Conservation (phyloP, 2,113 vertebrate genomes). For the Lontra canadensis region DNA sequence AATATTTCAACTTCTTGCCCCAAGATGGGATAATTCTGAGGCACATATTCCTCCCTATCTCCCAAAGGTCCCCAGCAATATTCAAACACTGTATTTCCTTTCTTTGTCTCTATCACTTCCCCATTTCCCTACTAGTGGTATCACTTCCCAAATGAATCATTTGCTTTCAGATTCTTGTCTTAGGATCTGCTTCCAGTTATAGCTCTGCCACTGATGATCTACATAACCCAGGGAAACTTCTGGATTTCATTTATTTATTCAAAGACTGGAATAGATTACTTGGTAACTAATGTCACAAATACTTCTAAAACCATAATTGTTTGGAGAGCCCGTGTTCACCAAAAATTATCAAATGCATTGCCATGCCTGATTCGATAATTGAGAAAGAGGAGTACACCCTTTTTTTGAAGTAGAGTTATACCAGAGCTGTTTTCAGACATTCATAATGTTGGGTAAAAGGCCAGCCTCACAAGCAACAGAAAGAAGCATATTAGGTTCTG, state of each 20-base stretch:
- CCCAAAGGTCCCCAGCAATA: background rate
- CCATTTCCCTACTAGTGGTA: background rate
- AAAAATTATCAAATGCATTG: background rate
- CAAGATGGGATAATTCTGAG: background rate
- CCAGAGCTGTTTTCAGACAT: conserved; percentile 3
- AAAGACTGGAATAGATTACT: background rate
- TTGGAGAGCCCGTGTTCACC: background rate
- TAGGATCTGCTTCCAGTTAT: background rate
- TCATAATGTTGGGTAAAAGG: conserved; percentile 16
- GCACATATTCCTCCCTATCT: background rate
- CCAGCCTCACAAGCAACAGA: background rate
- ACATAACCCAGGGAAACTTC: background rate
- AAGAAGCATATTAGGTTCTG: background rate
- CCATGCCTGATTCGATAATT: background rate
- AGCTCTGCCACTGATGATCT: background rate
- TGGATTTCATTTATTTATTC: background rate
- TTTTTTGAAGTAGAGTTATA: background rate
- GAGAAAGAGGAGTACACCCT: background rate
- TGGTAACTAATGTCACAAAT: background rate
- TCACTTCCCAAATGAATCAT: background rate
- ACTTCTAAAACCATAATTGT: conserved; percentile 26
- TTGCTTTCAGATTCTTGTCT: conserved; percentile 1
- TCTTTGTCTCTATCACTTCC: background rate
- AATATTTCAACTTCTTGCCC: background rate
- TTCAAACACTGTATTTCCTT: background rate